Base-by-base conservation (phyloP, 1,140 invertebrate species). In the Eumaeus atala region DNA sequence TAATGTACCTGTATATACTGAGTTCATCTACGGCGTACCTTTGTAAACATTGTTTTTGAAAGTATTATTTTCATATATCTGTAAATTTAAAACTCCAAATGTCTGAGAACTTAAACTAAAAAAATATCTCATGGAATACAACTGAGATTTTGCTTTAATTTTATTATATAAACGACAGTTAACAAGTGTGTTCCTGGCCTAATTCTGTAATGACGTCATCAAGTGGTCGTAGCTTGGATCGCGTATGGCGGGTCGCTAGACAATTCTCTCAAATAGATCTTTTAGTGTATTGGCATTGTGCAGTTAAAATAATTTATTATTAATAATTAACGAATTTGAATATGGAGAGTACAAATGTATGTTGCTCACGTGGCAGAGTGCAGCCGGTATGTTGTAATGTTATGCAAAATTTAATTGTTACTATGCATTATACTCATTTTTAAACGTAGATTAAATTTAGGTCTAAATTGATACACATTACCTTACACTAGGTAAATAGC, bases 321-420 rank as follows among this genome's bases (percentile, higher is more conserved):
- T 68, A 65, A 56, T 55, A 63, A 61, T 67, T 50, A 65, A 65
- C 52, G 55, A 59, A 56, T 63, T 63, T 58, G 58, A 62, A 62
- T 64, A 70, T 80, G 63, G 60, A 71, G 65, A 86, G 83, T 86
- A 86, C 83, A 86, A 86, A 82, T 79, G 62, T 60, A 54, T 71
- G 62, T 79, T 86, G 83, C 83, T 86, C 83, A 86, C 53, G 74
- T 82, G 79, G 79, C 78, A 82, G 68, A 73, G n/a, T 73, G 69
- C 74, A 72, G 64, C 71, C 68, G 58, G 55, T 67, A 72, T 67
- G 66, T 75, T 65, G 60, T 78, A 62, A 60, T 74, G 61, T 67
- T 72, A 79, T 67, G 68, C 67, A 77, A 84, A 71, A 74, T 69
- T 50, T 72, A 74, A 70, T 72, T 58, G 59, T 73, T 73, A 71